Evolutionary conservation across 2,888 invertebrate genomes (phyloP), one percentile per base, ranked within the genome.

Genomic region (Yponomeuta sedellus): DNA sequence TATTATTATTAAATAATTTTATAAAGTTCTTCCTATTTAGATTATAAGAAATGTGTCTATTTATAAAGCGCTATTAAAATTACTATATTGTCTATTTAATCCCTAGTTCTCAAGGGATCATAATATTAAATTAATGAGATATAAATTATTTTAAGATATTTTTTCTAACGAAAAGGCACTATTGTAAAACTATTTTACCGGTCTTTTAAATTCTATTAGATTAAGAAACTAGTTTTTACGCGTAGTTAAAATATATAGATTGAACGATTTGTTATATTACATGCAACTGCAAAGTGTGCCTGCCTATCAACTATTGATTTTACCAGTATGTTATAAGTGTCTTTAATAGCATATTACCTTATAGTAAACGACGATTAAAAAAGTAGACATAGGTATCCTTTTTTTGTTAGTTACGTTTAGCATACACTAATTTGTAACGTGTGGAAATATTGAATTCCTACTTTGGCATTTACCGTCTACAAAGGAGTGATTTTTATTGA

Each of bases 381-480:
- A 19, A 77, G 71, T 78, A 80, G 80, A 77, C 74, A 28, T 28
- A n/a, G n/a, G n/a, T n/a, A n/a, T n/a, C n/a, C 34, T 8, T 6
- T 78, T 66, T 61, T 61, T 61, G 10, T n/a, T 19, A 66, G 34
- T 16, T 61, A 44, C 56, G 44, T 66, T 20, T 62, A 66, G 20
- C 20, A 10, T 28, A 61, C 11, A 64, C 56, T 34, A 34, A 64
- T 80, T 79, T 81, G 78, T 78, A 80, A 79, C 77, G 76, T 81
- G 79, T 85, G 82, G 16, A 83, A 81, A 83, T 86, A 83, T 84
- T 77, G 81, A 63, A 90, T 89, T 90, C 90, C 90, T 90, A 90
- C 81, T 80, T 88, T 82, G 89, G 90, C 90, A 91, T 91, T 91
- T 90, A 90, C 86, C 86, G 88, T 89, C 83, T 86, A 85, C 81